Percentiles rank a stretch among this genome's conserved stretches.
These are phyloP conservation scores for Zoroaster sp. DNA, from an alignment of 53 echinoderm and acorn worm species.

Conservation along the genomic window DNA sequence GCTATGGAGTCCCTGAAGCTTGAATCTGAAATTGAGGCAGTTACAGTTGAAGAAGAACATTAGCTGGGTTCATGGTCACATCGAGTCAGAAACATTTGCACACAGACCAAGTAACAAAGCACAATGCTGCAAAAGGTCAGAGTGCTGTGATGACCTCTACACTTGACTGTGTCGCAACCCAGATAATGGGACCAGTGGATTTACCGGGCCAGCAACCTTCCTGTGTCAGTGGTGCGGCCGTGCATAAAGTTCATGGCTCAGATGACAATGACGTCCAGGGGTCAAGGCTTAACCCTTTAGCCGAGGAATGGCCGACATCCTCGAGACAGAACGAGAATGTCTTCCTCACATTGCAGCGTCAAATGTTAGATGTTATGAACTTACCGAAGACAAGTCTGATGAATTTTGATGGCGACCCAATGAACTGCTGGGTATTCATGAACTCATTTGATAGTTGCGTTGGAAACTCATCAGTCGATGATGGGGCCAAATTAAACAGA, in stretches of 20 bases:
- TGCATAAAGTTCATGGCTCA: background rate
- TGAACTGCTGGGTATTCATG: slow-evolving; percentile 7
- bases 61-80: background rate
- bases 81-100: background rate
- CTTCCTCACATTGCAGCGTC: slow-evolving; percentile 13
- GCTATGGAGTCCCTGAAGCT: background rate
- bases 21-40: background rate
- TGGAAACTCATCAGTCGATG: background rate
- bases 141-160: no score
- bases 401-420: slow-evolving; percentile 21
- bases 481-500: slow-evolving; percentile 48
- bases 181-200: background rate
- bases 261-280: background rate
- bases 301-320: background rate
- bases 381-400: slow-evolving; percentile 27
- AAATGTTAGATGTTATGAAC: slow-evolving; percentile 10
- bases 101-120: background rate
- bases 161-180: no score
- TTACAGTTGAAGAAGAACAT: background rate
- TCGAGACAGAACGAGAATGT: background rate
- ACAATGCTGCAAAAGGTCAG: background rate
- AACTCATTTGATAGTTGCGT: slow-evolving; percentile 45
- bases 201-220: background rate
- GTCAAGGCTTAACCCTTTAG: background rate
- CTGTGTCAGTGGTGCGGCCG: background rate